Base-by-base conservation (phyloP, 1,140 invertebrate genomes). In the Drosophila jambulina region DNA sequence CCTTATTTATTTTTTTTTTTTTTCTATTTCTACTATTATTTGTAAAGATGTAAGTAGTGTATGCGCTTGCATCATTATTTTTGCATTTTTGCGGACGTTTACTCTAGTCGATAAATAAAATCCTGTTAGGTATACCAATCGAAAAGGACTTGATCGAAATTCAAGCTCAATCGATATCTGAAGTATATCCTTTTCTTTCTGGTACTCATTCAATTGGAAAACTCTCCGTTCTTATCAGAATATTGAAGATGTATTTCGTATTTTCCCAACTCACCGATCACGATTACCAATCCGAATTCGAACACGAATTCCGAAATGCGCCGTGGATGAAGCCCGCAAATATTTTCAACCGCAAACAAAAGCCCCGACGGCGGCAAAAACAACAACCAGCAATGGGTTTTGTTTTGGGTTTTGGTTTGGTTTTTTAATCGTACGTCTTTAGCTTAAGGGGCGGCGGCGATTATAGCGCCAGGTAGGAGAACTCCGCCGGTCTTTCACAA, bases 321-420 rank as follows among this genome's bases (percentile, higher is more conserved):
- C 43, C 38, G 63, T 4, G 60, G 62, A 68, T 74, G 67, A 82
- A 80, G 76, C 80, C 84, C 80, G 80, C 63, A 83, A 87, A 80
- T 68, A 80, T 84, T 75, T 75, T 70, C 49, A 87, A 88, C 83
- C 83, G 84, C 83, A 87, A 84, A 71, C 65, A 69, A 69, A 68
- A 40, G 27, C 62, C 43, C 38, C 67, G 82, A 86, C 61, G 51
- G 29, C 58, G 36, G 49, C 70, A 46, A 45, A 17, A 59, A 54
- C 58, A 43, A 61, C 56, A 36, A 43, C 38, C 19, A 54, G 42
- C 63, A 42, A 45, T 46, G 56, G 54, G 36, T 19, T 58, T 57
- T 57, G 36, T 43, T 58, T 57, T 57, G 54, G 54, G 12, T 57
- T 42, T 58, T n/a, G 56, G 34, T 36, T 62, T 43, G 29, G 8